Evolutionary conservation across 2,888 invertebrate genomes (phyloP).

Genomic region (Tetramorium bicarinatum): DNA sequence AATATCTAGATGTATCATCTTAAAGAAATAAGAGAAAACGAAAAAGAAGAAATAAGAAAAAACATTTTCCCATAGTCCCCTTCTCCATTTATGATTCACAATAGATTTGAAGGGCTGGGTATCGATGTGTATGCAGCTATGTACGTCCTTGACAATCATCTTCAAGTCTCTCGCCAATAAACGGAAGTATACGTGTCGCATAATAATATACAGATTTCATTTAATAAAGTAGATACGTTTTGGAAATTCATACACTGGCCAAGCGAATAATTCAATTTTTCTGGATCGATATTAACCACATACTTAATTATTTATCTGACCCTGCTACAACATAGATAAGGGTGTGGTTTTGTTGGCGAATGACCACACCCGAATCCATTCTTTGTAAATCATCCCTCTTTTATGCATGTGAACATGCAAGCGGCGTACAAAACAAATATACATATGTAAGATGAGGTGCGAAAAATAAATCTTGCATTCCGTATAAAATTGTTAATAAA

Average conservation of each 20-base stretch:
- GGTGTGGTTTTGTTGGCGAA: conserved; percentile 50
- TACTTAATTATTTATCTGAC: conserved; percentile 48
- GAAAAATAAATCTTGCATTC: background rate
- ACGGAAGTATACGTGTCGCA: background rate
- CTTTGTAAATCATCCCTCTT: conserved; percentile 35
- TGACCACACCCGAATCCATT: conserved; percentile 48
- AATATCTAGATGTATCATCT: background rate
- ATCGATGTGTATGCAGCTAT: conserved; percentile 1
- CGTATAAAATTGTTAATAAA: background rate
- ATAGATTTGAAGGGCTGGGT: background rate
- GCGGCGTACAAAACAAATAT: background rate
- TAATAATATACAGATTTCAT: conserved; percentile 1
- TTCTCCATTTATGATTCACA: conserved; percentile 4
- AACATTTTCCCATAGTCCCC: background rate
- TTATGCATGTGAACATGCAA: conserved; percentile 24
- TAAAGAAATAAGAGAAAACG: background rate
- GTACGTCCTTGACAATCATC: background rate
- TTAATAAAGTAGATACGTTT: conserved; percentile 23
- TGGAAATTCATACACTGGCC: background rate
- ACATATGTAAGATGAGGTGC: background rate
- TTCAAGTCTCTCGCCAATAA: background rate
- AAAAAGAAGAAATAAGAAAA: background rate
- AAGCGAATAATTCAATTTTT: conserved; percentile 37
- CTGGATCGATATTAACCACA: conserved; percentile 45
- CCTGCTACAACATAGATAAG: conserved; percentile 39